These are phyloP conservation scores for Galemys pyrenaicus DNA, from an alignment of 2,113 vertebrate genomes.

Conservation along the genomic window DNA sequence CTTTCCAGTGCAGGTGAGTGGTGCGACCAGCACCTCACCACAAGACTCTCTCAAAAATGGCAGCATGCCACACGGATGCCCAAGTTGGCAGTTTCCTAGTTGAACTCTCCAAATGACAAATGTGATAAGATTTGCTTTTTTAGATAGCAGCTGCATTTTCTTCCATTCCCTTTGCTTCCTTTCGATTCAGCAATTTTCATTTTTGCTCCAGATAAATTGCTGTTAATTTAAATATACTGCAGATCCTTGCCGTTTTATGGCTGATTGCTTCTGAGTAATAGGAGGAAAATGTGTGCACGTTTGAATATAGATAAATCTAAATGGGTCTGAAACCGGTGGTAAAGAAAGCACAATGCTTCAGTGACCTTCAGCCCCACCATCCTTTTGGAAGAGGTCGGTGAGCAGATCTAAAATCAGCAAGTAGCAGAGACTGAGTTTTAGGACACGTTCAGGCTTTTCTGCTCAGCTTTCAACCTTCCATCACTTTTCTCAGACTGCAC, in stretches of 20 bases:
- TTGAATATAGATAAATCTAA: slow-evolving; percentile 64
- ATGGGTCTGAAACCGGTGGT: slow-evolving; percentile 40
- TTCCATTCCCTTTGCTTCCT: slow-evolving; percentile 60
- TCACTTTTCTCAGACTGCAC: neutral
- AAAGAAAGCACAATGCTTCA: neutral
- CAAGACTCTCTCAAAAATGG: neutral
- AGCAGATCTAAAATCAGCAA: neutral
- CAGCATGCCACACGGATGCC: slow-evolving; percentile 40
- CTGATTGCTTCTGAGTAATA: slow-evolving; percentile 71
- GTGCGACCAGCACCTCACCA: neutral
- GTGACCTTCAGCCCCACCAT: slow-evolving; percentile 49
- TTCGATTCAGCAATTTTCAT: slow-evolving; percentile 74
- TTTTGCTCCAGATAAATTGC: slow-evolving; percentile 74
- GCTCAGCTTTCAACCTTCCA: neutral
- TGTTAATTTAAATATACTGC: slow-evolving; percentile 74
- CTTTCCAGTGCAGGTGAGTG: slow-evolving; percentile 42
- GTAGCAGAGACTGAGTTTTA: neutral
- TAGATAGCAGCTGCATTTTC: slow-evolving; percentile 67
- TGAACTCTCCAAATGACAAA: slow-evolving; percentile 67
- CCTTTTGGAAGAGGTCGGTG: slow-evolving; percentile 2
- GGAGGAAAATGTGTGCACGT: slow-evolving; percentile 66
- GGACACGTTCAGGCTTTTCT: neutral
- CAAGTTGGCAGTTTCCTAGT: slow-evolving; percentile 68
- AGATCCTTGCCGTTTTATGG: slow-evolving; percentile 55
- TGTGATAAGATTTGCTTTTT: slow-evolving; percentile 72